Evolutionary conservation across 2,888 invertebrate species (phyloP).

Genomic region (Drosophila quinaria): DNA sequence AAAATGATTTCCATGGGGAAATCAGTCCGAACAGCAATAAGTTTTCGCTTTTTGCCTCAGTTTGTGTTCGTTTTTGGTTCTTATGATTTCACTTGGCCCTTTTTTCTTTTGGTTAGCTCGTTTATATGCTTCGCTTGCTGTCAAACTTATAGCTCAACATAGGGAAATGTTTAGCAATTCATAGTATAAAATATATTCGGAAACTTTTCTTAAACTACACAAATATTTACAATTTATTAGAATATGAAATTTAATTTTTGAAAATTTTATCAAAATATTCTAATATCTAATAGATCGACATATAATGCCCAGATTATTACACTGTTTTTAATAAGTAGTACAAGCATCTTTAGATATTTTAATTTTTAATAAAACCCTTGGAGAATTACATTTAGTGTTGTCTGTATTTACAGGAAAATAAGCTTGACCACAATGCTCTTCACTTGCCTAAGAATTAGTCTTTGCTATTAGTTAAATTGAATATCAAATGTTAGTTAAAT

Average conservation of each 20-base stretch:
- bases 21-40: conserved; percentile 66
- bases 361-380: neutral
- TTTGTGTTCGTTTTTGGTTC: conserved; percentile 30
- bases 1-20: conserved; percentile 85
- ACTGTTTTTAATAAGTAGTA: too few relatives aligned
- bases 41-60: conserved; percentile 45
- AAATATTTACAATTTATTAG: too few relatives aligned
- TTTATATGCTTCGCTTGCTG: conserved; percentile 30
- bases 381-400: neutral
- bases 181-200: neutral
- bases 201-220: neutral
- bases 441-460: too few relatives aligned
- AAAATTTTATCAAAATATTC: too few relatives aligned
- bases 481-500: neutral
- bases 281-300: too few relatives aligned
- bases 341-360: too few relatives aligned
- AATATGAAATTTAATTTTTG: too few relatives aligned
- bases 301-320: too few relatives aligned
- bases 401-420: too few relatives aligned
- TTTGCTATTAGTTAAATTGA: neutral
- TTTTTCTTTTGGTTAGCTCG: conserved; percentile 28
- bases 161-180: conserved; percentile 14
- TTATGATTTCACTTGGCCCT: conserved; percentile 39
- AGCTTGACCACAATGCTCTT: too few relatives aligned
- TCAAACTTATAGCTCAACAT: conserved; percentile 17